phyloP scores from a whole-genome alignment of 2,797 vertebrate genomes.

The Lindbergichthys nudifrons region DNA sequence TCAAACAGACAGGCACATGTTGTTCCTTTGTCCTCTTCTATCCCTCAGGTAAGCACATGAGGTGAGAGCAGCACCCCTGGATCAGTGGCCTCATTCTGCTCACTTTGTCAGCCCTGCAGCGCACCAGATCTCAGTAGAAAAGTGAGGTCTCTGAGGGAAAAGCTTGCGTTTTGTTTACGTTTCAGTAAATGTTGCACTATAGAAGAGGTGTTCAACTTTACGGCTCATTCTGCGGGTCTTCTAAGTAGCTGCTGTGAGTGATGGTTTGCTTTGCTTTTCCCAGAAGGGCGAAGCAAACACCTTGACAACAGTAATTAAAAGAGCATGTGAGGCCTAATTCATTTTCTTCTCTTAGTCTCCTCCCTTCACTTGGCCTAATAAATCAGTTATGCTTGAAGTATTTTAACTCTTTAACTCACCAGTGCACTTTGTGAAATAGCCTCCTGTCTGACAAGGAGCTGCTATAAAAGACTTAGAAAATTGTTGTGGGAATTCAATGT shows the following conservation, averaged over 20 bases:
- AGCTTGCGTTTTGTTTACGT: constrained; percentile 63
- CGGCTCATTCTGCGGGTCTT: constrained; percentile 54
- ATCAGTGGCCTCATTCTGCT: constrained; percentile 71
- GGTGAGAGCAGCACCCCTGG: constrained; percentile 61
- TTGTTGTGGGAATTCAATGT: constrained; percentile 75
- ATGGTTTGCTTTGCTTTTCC: constrained; percentile 65
- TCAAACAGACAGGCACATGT: constrained; percentile 71
- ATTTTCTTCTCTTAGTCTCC: constrained; percentile 68
- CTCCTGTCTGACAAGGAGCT: constrained; percentile 63
- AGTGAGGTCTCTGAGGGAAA: constrained; percentile 39
- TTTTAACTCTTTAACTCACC: constrained; percentile 70
- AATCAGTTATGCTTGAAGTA: constrained; percentile 79
- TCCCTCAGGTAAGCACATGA: constrained; percentile 60
- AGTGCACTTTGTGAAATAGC: constrained; percentile 66
- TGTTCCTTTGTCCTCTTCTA: constrained; percentile 67
- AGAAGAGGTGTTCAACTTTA: constrained; percentile 57
- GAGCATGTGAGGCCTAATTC: constrained; percentile 71
- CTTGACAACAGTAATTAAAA: constrained; percentile 82
- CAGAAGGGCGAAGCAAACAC: constrained; percentile 79
- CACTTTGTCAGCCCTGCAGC: constrained; percentile 57
- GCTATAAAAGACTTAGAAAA: constrained; percentile 71
- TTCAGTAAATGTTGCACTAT: constrained; percentile 63
- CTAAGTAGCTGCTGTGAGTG: constrained; percentile 58
- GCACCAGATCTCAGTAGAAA: constrained; percentile 22
- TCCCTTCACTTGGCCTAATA: constrained; percentile 74